Conservation (phyloP, 1,140 invertebrate genomes). For the Zophobas morio region DNA sequence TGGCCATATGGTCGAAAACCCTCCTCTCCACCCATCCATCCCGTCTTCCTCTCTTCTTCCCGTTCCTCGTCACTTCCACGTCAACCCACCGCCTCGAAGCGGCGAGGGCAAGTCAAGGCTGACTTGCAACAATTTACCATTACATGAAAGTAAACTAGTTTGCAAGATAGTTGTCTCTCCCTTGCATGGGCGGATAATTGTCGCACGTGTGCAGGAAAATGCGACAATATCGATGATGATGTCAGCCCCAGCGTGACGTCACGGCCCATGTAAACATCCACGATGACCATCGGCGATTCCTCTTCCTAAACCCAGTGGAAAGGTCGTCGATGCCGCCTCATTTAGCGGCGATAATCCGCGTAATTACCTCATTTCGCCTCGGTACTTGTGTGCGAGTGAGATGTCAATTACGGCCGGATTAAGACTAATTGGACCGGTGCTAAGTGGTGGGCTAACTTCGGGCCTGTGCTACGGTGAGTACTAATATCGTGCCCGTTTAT, state of each 20-base stretch:
- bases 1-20: too few relatives aligned
- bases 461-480: neutral
- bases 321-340: neutral
- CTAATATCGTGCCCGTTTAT: neutral
- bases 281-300: too few relatives aligned
- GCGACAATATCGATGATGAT: constrained; percentile 14
- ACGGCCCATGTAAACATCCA: too few relatives aligned
- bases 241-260: neutral
- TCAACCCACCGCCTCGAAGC: neutral
- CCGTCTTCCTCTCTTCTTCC: too few relatives aligned
- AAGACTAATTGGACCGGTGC: neutral
- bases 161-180: constrained; percentile 19
- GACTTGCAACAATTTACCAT: constrained; percentile 28
- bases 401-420: constrained; percentile 22
- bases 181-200: constrained; percentile 37
- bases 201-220: constrained; percentile 18
- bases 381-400: constrained; percentile 1
- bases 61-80: too few relatives aligned
- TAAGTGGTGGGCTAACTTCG: neutral
- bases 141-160: constrained; percentile 43
- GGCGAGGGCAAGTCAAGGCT: constrained; percentile 30
- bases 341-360: constrained; percentile 21
- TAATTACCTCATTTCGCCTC: constrained; percentile 19
- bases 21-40: too few relatives aligned
- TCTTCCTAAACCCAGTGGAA: too few relatives aligned